A percentile compares a stretch with the other conserved stretches of the same genome.
Conservation (phyloP, 2,888 invertebrate genomes). For the Pyralis farinalis region DNA sequence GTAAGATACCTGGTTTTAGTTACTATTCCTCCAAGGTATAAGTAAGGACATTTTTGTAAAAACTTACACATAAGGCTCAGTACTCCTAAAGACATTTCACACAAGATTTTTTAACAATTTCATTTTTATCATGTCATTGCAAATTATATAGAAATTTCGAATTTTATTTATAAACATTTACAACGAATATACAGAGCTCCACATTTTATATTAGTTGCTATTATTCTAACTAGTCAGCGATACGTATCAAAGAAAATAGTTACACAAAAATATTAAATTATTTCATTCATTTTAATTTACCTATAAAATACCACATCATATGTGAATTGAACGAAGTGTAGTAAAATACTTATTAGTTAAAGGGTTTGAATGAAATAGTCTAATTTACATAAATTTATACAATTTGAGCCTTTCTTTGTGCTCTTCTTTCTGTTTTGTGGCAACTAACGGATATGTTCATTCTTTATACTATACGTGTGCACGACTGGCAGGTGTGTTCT, state of each 20-base stretch:
- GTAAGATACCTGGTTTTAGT: no score
- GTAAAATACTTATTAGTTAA: conserved; percentile 1
- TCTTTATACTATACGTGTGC: conserved; percentile 54
- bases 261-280: conserved; percentile 40
- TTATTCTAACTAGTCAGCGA: conserved; percentile 29
- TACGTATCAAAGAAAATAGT: conserved; percentile 36
- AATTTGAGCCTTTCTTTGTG: conserved; percentile 73
- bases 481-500: not conserved
- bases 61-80: not conserved
- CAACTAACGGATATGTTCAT: conserved; percentile 68
- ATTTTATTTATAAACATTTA: conserved; percentile 37
- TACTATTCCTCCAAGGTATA: no score
- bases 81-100: conserved; percentile 6
- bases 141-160: conserved; percentile 14
- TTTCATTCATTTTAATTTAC: conserved; percentile 34
- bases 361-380: conserved; percentile 47
- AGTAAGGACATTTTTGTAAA: no score
- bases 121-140: no score
- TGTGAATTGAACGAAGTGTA: conserved; percentile 26
- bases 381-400: conserved; percentile 45
- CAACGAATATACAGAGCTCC: conserved; percentile 50
- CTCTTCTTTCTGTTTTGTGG: conserved; percentile 54
- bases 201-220: conserved; percentile 29
- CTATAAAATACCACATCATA: conserved; percentile 33
- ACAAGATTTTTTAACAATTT: no score